These are phyloP conservation scores for Maconellicoccus hirsutus DNA, from an alignment of 1,140 invertebrate genomes.

Conservation along the genomic window DNA sequence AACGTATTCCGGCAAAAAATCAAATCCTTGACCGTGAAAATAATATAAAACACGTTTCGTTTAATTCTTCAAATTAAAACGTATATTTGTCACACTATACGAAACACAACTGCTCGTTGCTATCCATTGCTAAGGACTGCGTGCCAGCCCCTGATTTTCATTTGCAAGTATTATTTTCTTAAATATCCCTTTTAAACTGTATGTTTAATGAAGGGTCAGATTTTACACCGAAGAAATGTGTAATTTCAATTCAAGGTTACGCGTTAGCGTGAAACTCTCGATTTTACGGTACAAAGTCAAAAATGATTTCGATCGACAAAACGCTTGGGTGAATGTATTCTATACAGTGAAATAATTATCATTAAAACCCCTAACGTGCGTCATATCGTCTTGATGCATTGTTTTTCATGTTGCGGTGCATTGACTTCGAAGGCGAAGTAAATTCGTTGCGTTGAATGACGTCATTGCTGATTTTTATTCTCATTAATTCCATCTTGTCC, in stretches of 20 bases:
- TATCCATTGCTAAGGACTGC: not conserved
- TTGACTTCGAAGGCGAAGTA: not conserved
- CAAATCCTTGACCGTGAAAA: not conserved
- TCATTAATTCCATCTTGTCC: no score
- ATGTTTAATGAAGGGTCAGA: not conserved
- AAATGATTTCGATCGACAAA: constrained; percentile 19
- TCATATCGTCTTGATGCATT: not conserved
- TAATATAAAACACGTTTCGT: not conserved
- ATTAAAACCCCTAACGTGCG: not conserved
- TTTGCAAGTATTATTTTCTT: constrained; percentile 20
- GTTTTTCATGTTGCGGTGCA: not conserved
- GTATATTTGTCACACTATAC: not conserved
- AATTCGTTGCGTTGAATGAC: no score
- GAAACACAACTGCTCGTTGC: not conserved
- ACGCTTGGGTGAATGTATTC: constrained; percentile 15
- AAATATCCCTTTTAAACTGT: constrained; percentile 12
- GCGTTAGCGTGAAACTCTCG: constrained; percentile 5
- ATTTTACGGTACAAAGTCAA: not conserved
- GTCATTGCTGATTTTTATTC: no score
- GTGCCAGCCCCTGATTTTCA: constrained; percentile 5
- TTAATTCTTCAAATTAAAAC: not conserved
- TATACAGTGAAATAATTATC: not conserved
- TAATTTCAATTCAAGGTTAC: constrained; percentile 17
- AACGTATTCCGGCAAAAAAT: not conserved
- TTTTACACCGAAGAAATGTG: constrained; percentile 15